phyloP scores from a whole-genome alignment of 2,888 invertebrate species.

The Corythucha ciliata region DNA sequence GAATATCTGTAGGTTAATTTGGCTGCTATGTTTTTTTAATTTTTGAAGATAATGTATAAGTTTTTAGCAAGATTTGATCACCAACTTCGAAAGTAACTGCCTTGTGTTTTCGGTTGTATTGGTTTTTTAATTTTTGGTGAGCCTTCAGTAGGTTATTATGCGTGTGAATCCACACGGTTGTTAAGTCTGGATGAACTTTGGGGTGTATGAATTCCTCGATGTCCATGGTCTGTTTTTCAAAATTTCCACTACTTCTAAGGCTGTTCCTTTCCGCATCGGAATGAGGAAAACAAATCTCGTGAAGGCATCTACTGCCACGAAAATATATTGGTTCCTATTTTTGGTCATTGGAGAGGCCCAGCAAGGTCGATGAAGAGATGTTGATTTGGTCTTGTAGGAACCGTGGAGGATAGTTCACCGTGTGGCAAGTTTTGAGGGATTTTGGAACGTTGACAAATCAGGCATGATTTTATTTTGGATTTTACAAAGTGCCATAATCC shows the following conservation, averaged over 20 bases:
- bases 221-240: not conserved
- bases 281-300: not conserved
- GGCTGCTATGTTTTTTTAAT: not conserved
- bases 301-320: not conserved
- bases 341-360: not conserved
- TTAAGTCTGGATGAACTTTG: not conserved
- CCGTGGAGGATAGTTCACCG: not conserved
- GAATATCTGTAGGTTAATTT: not conserved
- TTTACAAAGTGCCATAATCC: not conserved
- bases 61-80: not conserved
- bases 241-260: not conserved
- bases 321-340: not conserved
- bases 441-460: not conserved
- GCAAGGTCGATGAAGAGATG: not conserved
- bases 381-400: not conserved
- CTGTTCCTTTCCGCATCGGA: not conserved
- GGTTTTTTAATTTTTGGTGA: not conserved
- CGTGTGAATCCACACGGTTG: not conserved
- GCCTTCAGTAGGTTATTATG: not conserved
- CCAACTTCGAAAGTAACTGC: not conserved
- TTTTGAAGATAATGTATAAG: not conserved
- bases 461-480: not conserved
- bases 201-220: too few species aligned
- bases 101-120: not conserved
- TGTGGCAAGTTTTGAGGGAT: not conserved